Evolutionary conservation across 2,113 vertebrate species (phyloP).

Genomic region (Acrocephalus arundinaceus): DNA sequence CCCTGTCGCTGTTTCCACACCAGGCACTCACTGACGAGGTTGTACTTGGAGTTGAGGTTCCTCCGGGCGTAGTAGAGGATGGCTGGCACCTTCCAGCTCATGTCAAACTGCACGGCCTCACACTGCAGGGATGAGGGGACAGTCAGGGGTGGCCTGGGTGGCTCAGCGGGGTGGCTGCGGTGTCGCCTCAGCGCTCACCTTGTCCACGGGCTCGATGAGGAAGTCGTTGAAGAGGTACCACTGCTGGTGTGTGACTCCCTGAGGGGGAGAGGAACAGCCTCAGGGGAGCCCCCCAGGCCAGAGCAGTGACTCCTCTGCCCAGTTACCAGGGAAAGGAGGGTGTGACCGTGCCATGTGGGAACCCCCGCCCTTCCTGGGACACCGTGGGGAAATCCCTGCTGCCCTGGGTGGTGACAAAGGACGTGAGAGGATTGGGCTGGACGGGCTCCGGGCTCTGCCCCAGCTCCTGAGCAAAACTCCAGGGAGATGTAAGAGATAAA

Average conservation of each 20-base stretch:
- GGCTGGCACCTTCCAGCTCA: conserved; percentile 96
- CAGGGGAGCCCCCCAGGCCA: not conserved
- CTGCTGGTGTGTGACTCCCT: conserved; percentile 98
- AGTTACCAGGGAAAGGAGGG: not conserved
- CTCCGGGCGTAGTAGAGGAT: conserved; percentile 93
- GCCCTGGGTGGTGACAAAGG: not conserved
- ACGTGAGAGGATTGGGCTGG: not conserved
- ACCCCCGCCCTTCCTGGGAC: conserved; percentile 61
- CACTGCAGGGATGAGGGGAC: conserved; percentile 71
- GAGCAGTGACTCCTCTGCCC: conserved; percentile 13
- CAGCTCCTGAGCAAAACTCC: conserved; percentile 13
- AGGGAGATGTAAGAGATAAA: conserved; percentile 26
- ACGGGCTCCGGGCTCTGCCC: not conserved
- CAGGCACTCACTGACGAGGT: conserved; percentile 85
- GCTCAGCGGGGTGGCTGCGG: accelerated
- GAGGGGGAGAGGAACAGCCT: not conserved
- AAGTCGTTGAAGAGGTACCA: conserved; percentile 99
- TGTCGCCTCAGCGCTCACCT: conserved; percentile 74
- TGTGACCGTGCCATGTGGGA: conserved; percentile 19
- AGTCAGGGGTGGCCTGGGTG: accelerated
- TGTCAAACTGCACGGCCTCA: conserved; percentile 93
- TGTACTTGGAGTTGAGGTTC: conserved; percentile 92
- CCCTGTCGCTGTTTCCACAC: not conserved
- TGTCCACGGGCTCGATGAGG: conserved; percentile 96
- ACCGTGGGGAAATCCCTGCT: conserved; percentile 43